Evolutionary conservation across 2,888 invertebrate genomes (phyloP).

Genomic region (Drosophila neotestacea): DNA sequence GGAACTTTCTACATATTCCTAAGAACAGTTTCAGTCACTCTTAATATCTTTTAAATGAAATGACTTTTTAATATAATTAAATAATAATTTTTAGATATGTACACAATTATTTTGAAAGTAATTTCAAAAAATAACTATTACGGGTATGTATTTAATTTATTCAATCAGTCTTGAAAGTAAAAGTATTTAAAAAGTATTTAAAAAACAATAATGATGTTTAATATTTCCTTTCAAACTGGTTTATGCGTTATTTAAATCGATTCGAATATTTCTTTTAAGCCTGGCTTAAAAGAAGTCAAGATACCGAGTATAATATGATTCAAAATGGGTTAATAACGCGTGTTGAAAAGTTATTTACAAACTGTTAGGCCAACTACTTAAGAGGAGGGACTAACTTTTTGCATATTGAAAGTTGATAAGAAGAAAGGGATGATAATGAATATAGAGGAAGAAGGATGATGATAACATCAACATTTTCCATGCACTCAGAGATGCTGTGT

Average conservation of each 20-base stretch:
- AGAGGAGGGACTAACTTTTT: neutral
- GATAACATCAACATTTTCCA: constrained; percentile 16
- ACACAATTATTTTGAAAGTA: too few species aligned
- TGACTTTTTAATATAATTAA: too few species aligned
- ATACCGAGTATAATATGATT: constrained; percentile 2
- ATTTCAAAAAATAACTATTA: too few species aligned
- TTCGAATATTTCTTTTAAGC: neutral
- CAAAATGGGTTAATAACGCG: neutral
- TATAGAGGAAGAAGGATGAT: neutral
- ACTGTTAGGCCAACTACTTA: constrained; percentile 11
- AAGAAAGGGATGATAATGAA: too few species aligned
- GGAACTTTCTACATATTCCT: too few species aligned
- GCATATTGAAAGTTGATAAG: neutral
- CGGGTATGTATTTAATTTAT: too few species aligned
- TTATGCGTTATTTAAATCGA: neutral
- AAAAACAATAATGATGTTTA: too few species aligned
- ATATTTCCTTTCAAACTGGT: neutral
- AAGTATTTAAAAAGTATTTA: too few species aligned
- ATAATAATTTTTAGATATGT: too few species aligned
- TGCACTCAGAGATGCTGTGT: constrained; percentile 9
- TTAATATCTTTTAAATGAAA: too few species aligned
- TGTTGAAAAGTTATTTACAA: constrained; percentile 1
- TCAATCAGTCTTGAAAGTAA: too few species aligned
- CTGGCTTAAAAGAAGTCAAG: neutral
- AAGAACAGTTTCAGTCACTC: too few species aligned